phyloP scores from a whole-genome alignment of 2,888 invertebrate genomes.

The Fissipunctia ypsillon region DNA sequence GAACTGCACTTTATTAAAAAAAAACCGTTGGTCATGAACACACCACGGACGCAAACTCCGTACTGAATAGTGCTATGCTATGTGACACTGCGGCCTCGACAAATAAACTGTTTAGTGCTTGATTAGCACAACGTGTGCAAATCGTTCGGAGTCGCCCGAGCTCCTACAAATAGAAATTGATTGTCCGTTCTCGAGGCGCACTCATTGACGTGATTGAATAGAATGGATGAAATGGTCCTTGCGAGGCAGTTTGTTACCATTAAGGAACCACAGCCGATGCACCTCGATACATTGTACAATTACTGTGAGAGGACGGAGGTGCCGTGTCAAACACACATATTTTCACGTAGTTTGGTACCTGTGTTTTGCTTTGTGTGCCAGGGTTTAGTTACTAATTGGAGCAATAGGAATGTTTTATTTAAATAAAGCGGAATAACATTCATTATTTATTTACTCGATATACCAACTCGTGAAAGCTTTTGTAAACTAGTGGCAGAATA shows the following conservation, averaged over 20 bases:
- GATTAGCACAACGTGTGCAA: constrained; percentile 89
- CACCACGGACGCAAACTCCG: constrained; percentile 72
- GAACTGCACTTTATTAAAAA: constrained; percentile 42
- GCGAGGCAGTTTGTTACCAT: constrained; percentile 77
- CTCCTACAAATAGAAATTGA: constrained; percentile 85
- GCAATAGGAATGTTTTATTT: constrained; percentile 26
- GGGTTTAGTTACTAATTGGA: constrained; percentile 43
- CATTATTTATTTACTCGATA: neutral
- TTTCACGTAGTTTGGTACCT: constrained; percentile 58
- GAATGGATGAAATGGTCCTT: constrained; percentile 85
- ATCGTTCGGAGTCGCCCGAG: constrained; percentile 75
- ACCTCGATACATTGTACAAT: constrained; percentile 63
- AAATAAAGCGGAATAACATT: constrained; percentile 17
- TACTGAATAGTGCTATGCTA: constrained; percentile 72
- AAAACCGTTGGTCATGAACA: constrained; percentile 63
- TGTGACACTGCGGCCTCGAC: constrained; percentile 79
- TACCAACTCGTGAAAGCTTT: neutral
- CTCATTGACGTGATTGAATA: constrained; percentile 86
- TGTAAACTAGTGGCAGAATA: too few species aligned
- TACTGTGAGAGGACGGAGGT: constrained; percentile 56
- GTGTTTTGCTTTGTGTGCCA: constrained; percentile 45
- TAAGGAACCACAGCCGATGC: constrained; percentile 68
- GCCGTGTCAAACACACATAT: constrained; percentile 46
- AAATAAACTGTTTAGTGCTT: constrained; percentile 87
- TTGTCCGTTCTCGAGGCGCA: constrained; percentile 78